phyloP scores from a whole-genome alignment of 1,140 invertebrate genomes.

The Papilio dardanus region DNA sequence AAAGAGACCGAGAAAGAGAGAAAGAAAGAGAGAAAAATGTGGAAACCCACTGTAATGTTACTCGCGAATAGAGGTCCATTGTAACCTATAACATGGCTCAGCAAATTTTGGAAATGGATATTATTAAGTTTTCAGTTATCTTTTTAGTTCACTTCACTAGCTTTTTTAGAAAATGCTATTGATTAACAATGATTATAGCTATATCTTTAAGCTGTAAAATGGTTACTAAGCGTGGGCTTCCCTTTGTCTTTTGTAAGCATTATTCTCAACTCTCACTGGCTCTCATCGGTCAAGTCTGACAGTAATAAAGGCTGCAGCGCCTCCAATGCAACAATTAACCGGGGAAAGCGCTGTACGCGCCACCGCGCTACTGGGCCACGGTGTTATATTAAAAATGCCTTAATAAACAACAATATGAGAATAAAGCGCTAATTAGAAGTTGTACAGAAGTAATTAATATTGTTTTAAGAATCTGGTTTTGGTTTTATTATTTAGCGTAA shows the following conservation, averaged over 20 bases:
- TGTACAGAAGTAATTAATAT: neutral
- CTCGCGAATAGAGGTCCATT: no score
- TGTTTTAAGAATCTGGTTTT: no score
- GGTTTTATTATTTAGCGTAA: no score
- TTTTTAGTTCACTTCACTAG: neutral
- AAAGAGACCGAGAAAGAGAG: no score
- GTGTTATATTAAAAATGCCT: neutral
- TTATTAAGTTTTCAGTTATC: no score
- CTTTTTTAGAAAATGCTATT: neutral
- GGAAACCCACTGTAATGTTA: no score
- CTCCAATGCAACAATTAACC: conserved; percentile 28
- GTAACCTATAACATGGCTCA: no score
- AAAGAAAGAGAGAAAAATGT: no score
- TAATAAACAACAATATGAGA: neutral
- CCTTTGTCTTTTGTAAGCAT: conserved; percentile 9
- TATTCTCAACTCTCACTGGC: conserved; percentile 29
- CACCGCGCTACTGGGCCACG: conserved; percentile 23
- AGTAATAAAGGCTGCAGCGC: conserved; percentile 32
- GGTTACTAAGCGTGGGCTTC: neutral
- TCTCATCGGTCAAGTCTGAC: conserved; percentile 22
- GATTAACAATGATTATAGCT: neutral
- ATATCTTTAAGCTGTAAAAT: neutral
- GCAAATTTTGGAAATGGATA: no score
- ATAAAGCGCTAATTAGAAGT: neutral
- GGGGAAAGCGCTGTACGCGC: conserved; percentile 33